These are phyloP conservation scores for Meda fulgida DNA, from an alignment of 2,797 vertebrate genomes.

Conservation along the genomic window DNA sequence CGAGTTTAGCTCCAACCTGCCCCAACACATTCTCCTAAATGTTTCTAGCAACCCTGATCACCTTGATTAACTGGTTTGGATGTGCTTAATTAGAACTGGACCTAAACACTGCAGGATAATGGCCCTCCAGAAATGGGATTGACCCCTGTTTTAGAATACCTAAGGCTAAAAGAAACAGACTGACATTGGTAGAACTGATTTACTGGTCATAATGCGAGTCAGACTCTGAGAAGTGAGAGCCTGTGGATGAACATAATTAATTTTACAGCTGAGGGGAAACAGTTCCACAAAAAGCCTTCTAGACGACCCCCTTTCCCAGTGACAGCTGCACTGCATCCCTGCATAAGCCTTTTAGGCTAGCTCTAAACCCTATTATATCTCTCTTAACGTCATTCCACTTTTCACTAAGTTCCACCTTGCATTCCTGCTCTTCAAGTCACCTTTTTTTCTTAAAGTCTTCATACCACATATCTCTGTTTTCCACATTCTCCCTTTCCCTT, in stretches of 20 bases:
- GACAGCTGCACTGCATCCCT: constrained; percentile 54
- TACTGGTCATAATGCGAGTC: constrained; percentile 20
- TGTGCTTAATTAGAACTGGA: neutral
- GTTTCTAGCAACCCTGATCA: neutral
- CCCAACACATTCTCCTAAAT: neutral
- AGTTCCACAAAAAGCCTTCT: constrained; percentile 40
- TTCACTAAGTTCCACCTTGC: constrained; percentile 18
- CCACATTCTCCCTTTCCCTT: neutral
- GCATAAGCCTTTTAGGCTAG: constrained; percentile 56
- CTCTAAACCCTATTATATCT: constrained; percentile 53
- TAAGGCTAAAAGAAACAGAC: neutral
- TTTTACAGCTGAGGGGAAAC: constrained; percentile 41
- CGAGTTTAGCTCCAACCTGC: neutral
- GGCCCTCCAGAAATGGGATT: neutral
- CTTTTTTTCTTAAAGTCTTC: constrained; percentile 9
- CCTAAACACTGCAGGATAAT: neutral
- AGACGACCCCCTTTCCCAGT: constrained; percentile 39
- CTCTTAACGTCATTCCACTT: constrained; percentile 32
- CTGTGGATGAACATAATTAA: constrained; percentile 43
- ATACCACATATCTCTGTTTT: constrained; percentile 38
- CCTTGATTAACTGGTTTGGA: neutral
- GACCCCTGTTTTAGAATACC: neutral
- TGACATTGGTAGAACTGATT: constrained; percentile 16
- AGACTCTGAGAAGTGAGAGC: constrained; percentile 31
- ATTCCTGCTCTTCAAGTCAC: neutral